Conservation (phyloP, 1,140 invertebrate genomes). For the Achroia grisella region DNA sequence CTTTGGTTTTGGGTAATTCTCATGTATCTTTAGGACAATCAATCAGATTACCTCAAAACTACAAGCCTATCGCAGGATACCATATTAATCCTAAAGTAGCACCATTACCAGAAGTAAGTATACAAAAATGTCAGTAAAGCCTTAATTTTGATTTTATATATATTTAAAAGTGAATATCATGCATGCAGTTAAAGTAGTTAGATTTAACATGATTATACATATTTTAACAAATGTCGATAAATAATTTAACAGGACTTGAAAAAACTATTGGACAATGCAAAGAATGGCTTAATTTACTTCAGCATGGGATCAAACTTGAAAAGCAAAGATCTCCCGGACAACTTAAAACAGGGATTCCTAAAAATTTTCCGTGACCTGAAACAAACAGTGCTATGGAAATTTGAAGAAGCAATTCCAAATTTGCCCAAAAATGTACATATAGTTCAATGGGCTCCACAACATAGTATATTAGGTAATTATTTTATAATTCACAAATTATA, state of each 20-base stretch:
- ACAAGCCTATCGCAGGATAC: slow-evolving; percentile 28
- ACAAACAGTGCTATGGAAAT: slow-evolving; percentile 46
- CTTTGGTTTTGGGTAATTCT: slow-evolving; percentile 30
- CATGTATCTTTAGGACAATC: slow-evolving; percentile 22
- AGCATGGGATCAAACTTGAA: slow-evolving; percentile 76
- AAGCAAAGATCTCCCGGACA: slow-evolving; percentile 29
- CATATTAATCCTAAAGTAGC: slow-evolving; percentile 24
- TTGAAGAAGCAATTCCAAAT: slow-evolving; percentile 29
- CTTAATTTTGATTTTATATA: neutral
- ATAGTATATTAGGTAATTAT: slow-evolving; percentile 75
- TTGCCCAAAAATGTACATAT: slow-evolving; percentile 35
- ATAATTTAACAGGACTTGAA: slow-evolving; percentile 39
- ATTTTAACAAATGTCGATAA: neutral
- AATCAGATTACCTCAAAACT: slow-evolving; percentile 22
- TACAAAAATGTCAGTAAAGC: too few species aligned
- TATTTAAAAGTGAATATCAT: neutral
- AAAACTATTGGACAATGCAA: slow-evolving; percentile 70
- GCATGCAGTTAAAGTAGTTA: too few species aligned
- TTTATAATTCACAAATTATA: neutral
- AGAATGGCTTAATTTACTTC: slow-evolving; percentile 76
- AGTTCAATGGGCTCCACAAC: slow-evolving; percentile 75
- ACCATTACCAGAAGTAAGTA: slow-evolving; percentile 25
- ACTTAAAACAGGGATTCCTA: slow-evolving; percentile 18
- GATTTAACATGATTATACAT: neutral
- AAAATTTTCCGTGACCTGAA: slow-evolving; percentile 30